Base-by-base conservation (phyloP, 2,888 invertebrate species). In the Unio delphinus region DNA sequence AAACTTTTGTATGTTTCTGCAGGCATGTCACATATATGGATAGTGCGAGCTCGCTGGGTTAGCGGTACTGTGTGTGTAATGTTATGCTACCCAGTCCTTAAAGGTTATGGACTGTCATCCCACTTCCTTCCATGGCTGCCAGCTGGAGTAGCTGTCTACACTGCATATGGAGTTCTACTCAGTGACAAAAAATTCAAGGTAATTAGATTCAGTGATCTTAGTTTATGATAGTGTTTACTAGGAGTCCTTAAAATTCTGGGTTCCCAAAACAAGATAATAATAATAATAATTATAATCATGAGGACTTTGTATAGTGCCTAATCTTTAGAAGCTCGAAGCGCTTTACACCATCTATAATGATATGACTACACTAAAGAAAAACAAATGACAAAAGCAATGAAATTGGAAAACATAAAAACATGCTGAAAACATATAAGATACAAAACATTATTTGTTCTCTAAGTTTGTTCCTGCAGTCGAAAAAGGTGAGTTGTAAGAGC, bases 111-210 rank as follows among this genome's bases (percentile, higher is more conserved):
- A 17, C 74, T 86, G 1, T 78, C 80, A 3, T 85, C 84, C 45
- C 84, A 85, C 68, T 83, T 86, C 72, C 79, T 87, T 64, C 83
- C 85, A 45, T 84, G 85, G 82, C 78, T 87, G 34, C 84, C 86
- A 56, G 79, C 82, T 30, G 84, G 83, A 15, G 80, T 86, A n/a
- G 81, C 75, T 17, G 67, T 81, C 11, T 85, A 84, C 74, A 80
- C 84, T 18, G 72, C 78, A 11, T 82, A 84, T 65, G 87, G 85
- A 54, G 80, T 80, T 56, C 64, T 83, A n/a, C 77, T 86, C 23
- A 78, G 83, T 67, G 76, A 80, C 67, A 84, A 81, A 71, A 83
- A 81, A 72, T 80, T 78, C 23, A 84, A 80, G 79, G 82, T 83
- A 62, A 65, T 64, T 5, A 54, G 30, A 11, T 20, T 34, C 55